Evolutionary conservation across 2,888 invertebrate genomes (phyloP), one percentile per base, ranked within the genome.

Genomic region (Synergus itoensis): DNA sequence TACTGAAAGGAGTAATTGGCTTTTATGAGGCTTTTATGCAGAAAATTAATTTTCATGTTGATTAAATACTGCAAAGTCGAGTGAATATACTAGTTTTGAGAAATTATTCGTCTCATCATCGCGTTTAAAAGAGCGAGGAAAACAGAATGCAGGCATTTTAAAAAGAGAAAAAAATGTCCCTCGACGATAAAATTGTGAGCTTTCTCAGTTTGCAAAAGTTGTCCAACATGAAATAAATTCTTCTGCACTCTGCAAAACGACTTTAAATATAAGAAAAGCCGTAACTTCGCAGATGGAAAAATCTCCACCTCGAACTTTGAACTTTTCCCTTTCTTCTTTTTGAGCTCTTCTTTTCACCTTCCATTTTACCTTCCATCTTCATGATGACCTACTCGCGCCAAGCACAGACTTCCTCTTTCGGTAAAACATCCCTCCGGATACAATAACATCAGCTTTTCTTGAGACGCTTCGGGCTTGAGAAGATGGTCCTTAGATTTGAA

Each of bases 401-500:
- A 73, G 69, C 48, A 73, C 36, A 36, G 69, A 73, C 69, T 73
- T 73, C 69, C 69, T 45, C 69, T 73, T 48, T 78, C 67, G 77
- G 21, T 57, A 73, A 64, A 79, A 76, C 60, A 77, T 79, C 78
- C 65, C 65, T 45, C 65, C 75, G 76, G 81, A 80, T 69, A 76
- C 67, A 77, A 73, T 81, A 79, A 82, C 77, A 77, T 69, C 64
- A 57, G 79, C 77, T 75, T 79, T 73, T 82, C 81, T 78, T 45
- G 69, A 69, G 69, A 69, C 48, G 45, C 69, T 48, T 48, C 69
- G 45, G 28, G 69, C 69, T 69, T 36, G 48, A 69, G 69, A 73
- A 69, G 69, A 69, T 48, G 16, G 69, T 73, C 48, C 69, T 73
- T n/a, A 36, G 69, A 36, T 73, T 53, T 53, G 12, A 53, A 48